A percentile compares a stretch with the other conserved stretches of the same genome.
Conservation (phyloP, 1,140 invertebrate species). For the Drosophila sucinea region DNA sequence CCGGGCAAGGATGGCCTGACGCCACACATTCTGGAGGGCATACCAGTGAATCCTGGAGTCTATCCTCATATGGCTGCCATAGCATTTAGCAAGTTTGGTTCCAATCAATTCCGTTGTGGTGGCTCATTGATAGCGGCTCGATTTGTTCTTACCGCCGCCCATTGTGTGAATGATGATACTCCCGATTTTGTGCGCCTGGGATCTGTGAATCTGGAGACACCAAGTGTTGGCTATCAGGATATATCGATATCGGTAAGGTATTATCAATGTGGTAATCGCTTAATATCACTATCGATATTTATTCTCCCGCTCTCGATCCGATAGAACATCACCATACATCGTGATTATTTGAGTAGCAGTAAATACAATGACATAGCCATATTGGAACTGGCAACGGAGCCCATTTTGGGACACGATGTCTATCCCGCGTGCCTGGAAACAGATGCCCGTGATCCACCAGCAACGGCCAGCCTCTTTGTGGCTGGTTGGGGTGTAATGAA, state of each 20-base stretch:
- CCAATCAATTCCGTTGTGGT: slow-evolving; percentile 82
- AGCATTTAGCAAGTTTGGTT: slow-evolving; percentile 43
- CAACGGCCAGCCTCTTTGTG: slow-evolving; percentile 43
- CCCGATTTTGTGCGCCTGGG: slow-evolving; percentile 68
- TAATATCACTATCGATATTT: background rate
- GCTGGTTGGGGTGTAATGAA: slow-evolving; percentile 73
- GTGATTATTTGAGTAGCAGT: slow-evolving; percentile 51
- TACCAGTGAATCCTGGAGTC: slow-evolving; percentile 52
- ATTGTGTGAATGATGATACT: slow-evolving; percentile 86
- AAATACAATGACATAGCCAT: slow-evolving; percentile 76
- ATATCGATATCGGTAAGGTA: slow-evolving; percentile 43
- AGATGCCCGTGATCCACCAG: slow-evolving; percentile 46
- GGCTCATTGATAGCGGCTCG: slow-evolving; percentile 83
- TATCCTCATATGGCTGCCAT: slow-evolving; percentile 81
- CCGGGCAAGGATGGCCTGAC: slow-evolving; percentile 21
- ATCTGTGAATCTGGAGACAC: slow-evolving; percentile 51
- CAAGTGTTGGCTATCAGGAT: slow-evolving; percentile 37
- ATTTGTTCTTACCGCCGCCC: slow-evolving; percentile 88
- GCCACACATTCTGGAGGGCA: slow-evolving; percentile 66
- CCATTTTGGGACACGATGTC: slow-evolving; percentile 21
- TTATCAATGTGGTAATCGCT: slow-evolving; percentile 2
- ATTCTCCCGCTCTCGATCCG: background rate
- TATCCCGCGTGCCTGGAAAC: slow-evolving; percentile 70
- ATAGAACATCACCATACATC: slow-evolving; percentile 57
- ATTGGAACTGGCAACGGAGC: slow-evolving; percentile 52